Percentiles rank a stretch among this genome's conserved stretches.
Conservation (phyloP, 2,888 invertebrate genomes). For the Caenorhabditis zanzibari region DNA sequence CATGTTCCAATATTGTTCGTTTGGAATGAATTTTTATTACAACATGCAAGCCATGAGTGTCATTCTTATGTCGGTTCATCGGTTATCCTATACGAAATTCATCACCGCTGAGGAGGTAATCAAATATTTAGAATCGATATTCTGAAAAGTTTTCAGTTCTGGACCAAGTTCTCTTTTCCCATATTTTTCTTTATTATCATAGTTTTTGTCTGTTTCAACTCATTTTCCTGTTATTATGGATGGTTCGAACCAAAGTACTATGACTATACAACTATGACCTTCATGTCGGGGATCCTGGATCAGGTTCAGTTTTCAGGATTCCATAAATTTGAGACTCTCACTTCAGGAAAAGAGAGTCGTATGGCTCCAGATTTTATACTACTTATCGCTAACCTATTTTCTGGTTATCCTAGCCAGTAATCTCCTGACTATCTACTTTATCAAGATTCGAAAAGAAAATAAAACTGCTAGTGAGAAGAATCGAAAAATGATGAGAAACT, state of each 20-base stretch:
- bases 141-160: background rate
- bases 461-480: background rate
- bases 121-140: background rate
- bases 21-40: background rate
- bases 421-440: background rate
- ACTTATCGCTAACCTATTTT: background rate
- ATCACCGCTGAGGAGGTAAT: background rate
- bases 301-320: background rate
- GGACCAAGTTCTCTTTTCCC: background rate
- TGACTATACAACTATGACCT: background rate
- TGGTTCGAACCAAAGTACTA: background rate
- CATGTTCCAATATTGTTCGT: background rate
- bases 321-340: background rate
- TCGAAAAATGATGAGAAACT: background rate
- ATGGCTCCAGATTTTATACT: background rate
- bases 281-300: background rate
- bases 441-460: background rate
- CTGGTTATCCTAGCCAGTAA: background rate
- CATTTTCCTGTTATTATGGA: background rate
- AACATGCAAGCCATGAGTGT: conserved; percentile 31
- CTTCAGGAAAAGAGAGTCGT: background rate
- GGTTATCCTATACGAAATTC: background rate
- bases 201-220: background rate
- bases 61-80: conserved; percentile 16
- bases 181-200: background rate